A percentile compares a stretch with the other conserved stretches of the same genome.
phyloP scores from a whole-genome alignment of 2,888 invertebrate genomes.

The Acanthosepion esculentum region DNA sequence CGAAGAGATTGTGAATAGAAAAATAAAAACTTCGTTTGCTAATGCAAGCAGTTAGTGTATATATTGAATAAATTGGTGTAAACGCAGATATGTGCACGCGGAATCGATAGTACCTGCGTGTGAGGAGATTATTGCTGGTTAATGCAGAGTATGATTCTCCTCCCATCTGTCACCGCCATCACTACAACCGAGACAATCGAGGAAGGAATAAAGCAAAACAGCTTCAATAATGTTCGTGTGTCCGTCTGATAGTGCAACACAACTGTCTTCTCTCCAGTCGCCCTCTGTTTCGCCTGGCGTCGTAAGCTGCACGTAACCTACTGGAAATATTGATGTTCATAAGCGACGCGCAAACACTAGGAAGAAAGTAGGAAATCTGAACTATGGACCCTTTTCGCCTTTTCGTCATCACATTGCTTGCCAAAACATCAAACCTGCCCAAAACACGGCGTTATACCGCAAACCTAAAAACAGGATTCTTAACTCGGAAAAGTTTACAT shows the following conservation, averaged over 20 bases:
- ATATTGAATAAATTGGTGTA: neutral
- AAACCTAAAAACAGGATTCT: neutral
- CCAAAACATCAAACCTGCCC: neutral
- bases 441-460: neutral
- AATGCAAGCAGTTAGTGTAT: neutral
- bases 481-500: conserved; percentile 1
- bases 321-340: neutral
- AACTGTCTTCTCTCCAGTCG: neutral
- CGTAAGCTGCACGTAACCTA: neutral
- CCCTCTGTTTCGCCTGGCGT: no score
- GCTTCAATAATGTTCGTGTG: neutral
- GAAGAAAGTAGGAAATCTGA: neutral
- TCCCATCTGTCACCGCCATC: neutral
- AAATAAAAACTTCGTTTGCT: neutral
- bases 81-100: neutral
- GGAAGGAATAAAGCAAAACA: neutral
- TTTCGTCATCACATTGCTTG: neutral
- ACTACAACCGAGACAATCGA: neutral
- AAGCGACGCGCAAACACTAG: neutral
- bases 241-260: neutral
- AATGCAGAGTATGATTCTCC: neutral
- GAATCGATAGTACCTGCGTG: neutral
- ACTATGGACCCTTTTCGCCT: neutral
- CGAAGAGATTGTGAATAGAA: neutral
- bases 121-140: neutral